Conservation (phyloP, 2,113 vertebrate species). For the Nesoenas mayeri region DNA sequence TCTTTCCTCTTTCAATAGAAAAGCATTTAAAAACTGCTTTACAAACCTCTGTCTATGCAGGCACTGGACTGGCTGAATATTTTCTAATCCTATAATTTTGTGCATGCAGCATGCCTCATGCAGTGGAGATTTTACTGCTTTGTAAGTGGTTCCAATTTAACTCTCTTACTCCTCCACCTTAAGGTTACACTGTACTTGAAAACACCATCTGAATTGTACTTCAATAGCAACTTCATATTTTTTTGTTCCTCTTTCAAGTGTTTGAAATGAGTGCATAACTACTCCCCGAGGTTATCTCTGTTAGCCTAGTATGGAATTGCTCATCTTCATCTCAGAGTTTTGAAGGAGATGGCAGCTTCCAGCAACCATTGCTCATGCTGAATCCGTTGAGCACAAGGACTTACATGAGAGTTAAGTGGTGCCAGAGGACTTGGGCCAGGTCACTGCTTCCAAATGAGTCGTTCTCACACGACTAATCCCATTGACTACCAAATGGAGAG, state of each 20-base stretch:
- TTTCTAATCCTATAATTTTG: conserved; percentile 60
- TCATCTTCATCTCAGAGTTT: neutral
- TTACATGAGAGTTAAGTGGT: neutral
- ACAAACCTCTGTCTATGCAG: neutral
- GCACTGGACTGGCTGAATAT: neutral
- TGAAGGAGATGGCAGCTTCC: neutral
- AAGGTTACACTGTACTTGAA: conserved; percentile 58
- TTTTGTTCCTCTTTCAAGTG: conserved; percentile 42
- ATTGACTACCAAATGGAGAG: neutral
- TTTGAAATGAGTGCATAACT: conserved; percentile 33
- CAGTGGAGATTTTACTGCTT: conserved; percentile 37
- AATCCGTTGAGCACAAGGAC: neutral
- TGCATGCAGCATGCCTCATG: conserved; percentile 20
- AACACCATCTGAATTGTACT: conserved; percentile 59
- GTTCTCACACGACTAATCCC: neutral
- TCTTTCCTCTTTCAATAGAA: neutral
- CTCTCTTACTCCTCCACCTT: conserved; percentile 25
- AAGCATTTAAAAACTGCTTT: neutral
- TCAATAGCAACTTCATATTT: conserved; percentile 40
- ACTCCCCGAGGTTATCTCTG: conserved; percentile 8
- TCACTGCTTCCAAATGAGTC: neutral
- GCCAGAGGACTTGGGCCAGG: neutral
- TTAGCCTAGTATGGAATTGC: neutral
- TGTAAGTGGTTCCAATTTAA: conserved; percentile 54
- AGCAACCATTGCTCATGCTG: neutral